Evolutionary conservation across 2,888 invertebrate genomes (phyloP).

Genomic region (Steinernema hermaphroditum): DNA sequence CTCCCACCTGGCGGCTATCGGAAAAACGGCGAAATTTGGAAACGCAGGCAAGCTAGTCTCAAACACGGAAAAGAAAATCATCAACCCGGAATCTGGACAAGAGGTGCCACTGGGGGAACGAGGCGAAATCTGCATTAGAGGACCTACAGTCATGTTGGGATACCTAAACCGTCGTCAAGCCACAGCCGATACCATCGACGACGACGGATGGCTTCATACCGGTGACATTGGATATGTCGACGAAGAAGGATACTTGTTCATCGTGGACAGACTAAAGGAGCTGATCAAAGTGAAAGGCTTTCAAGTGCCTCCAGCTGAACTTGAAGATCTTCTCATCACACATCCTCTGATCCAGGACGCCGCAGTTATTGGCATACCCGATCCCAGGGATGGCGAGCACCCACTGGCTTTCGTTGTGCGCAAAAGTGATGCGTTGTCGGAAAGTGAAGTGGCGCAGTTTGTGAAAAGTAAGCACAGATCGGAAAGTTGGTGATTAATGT

Average conservation of each 20-base stretch:
- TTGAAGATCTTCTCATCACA: slow-evolving; percentile 79
- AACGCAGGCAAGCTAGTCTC: slow-evolving; percentile 35
- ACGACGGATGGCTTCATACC: slow-evolving; percentile 79
- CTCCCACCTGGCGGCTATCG: slow-evolving; percentile 37
- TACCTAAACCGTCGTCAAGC: slow-evolving; percentile 79
- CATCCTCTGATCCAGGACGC: slow-evolving; percentile 77
- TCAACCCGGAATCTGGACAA: neutral
- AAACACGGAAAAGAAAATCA: slow-evolving; percentile 44
- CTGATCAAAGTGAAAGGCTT: slow-evolving; percentile 63
- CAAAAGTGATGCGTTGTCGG: neutral
- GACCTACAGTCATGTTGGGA: slow-evolving; percentile 68
- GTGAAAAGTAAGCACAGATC: too few species aligned
- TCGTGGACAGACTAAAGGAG: slow-evolving; percentile 63
- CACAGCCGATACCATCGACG: slow-evolving; percentile 74
- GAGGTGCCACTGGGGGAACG: slow-evolving; percentile 28
- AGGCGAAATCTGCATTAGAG: slow-evolving; percentile 74
- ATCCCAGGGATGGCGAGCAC: slow-evolving; percentile 69
- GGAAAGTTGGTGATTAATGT: too few species aligned
- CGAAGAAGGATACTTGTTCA: slow-evolving; percentile 49
- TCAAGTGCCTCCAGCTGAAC: slow-evolving; percentile 81
- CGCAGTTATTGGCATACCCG: slow-evolving; percentile 80
- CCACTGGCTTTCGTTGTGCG: slow-evolving; percentile 65
- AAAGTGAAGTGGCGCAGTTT: too few species aligned
- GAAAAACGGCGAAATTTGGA: slow-evolving; percentile 29
- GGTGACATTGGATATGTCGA: slow-evolving; percentile 58